Percentiles rank a stretch among this genome's conserved stretches.
Evolutionary conservation across 2,888 invertebrate genomes (phyloP).

Genomic region (Standfussiana lucernea): DNA sequence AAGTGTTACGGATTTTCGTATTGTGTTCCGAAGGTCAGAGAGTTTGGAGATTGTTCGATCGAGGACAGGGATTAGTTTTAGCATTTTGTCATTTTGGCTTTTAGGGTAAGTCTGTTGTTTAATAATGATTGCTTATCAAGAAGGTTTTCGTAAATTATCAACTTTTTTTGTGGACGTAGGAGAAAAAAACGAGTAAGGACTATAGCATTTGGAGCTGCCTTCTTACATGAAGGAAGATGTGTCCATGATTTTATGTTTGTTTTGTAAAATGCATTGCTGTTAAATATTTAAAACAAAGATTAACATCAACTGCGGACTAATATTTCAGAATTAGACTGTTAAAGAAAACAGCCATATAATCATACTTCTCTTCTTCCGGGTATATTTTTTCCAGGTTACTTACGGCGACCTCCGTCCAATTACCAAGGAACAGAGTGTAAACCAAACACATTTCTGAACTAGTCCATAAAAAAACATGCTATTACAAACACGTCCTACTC

Average conservation of each 20-base stretch:
- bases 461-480: conserved; percentile 43
- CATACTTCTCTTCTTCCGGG: background rate
- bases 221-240: background rate
- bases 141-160: background rate
- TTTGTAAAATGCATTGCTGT: background rate
- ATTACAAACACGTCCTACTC: conserved; percentile 56
- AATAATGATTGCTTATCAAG: background rate
- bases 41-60: conserved; percentile 22
- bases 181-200: background rate
- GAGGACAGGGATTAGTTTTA: conserved; percentile 22
- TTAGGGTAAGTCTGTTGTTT: conserved; percentile 8
- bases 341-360: background rate
- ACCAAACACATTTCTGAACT: conserved; percentile 25
- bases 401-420: conserved; percentile 8
- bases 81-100: conserved; percentile 32
- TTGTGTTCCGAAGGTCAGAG: conserved; percentile 44
- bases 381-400: background rate
- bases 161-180: background rate
- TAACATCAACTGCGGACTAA: background rate
- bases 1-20: conserved; percentile 60
- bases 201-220: background rate
- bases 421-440: conserved; percentile 18
- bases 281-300: background rate
- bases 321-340: background rate
- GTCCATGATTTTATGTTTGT: background rate